Evolutionary conservation across 1,140 invertebrate species (phyloP), one percentile per base, ranked within the genome.

Genomic region (Conus betulinus): DNA sequence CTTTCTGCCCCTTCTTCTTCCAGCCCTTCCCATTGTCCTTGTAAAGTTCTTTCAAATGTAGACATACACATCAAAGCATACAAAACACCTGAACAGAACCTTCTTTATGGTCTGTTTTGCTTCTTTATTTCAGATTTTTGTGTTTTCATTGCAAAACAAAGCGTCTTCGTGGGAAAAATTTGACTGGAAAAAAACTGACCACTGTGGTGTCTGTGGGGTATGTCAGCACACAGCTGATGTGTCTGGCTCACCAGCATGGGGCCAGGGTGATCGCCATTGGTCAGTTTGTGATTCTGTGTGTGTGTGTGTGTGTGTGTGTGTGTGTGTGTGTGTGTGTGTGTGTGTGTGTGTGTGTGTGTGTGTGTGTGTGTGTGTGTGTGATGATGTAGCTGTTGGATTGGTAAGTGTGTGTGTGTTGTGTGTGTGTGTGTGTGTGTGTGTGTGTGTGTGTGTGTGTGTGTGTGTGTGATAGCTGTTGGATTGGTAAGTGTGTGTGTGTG

Each of bases 151-250:
- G 13, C 89, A 90, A 76, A 92, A 93, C 27, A 88, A 93, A 52
- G 87, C 88, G 10, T 84, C 91, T 23, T 91, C 91, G 60, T 95
- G 95, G 95, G 88, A 86, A 20, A 93, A 91, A 57, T 96, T 94
- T 92, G 93, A 95, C 89, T 96, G 94, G 95, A 89, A 89, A 25
- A 25, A 95, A 95, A 90, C 84, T 95, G 11, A 95, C 95, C 20
- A 95, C 95, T 0, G 93, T 95, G 53, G 94, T 94, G 17, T 91
- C 94, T 85, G 92, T 92, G 85, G 93, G 93, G 55, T 95, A 94
- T 84, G 81, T 93, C 67, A 93, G 94, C 87, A n/a, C 87, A 0
- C 89, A 94, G 0, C 89, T 95, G 17, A 93, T 95, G 90, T 94
- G 94, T 88, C 90, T 93, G 74, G 95, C 95, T 8, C 95, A 95